These are phyloP conservation scores for Apteryx mantelli DNA, from an alignment of 2,113 vertebrate species.

Conservation along the genomic window DNA sequence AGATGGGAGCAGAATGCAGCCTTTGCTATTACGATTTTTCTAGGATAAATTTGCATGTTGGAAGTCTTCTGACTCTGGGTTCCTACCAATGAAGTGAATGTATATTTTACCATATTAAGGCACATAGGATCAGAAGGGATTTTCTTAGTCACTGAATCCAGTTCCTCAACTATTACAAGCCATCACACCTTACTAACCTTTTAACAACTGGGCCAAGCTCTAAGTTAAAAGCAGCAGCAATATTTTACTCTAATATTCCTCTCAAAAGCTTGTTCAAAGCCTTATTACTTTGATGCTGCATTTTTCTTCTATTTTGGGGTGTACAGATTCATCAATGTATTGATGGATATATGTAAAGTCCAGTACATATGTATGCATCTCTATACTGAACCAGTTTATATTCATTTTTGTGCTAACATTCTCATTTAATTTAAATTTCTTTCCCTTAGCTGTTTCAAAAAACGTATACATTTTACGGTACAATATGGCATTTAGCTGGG, in stretches of 20 bases:
- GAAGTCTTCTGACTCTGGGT: neutral
- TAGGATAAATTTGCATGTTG: neutral
- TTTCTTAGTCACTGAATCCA: neutral
- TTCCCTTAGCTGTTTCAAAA: neutral
- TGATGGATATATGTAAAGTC: neutral
- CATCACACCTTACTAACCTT: neutral
- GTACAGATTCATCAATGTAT: neutral
- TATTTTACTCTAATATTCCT: neutral
- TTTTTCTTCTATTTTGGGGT: neutral
- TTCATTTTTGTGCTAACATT: neutral
- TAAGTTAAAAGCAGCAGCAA: neutral
- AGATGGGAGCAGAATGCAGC: neutral
- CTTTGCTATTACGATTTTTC: neutral
- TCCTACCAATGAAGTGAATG: neutral
- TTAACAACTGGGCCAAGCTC: neutral
- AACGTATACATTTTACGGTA: neutral
- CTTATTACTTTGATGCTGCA: neutral
- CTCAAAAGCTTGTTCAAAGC: neutral
- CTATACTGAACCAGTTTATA: neutral
- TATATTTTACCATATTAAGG: neutral
- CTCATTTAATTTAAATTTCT: neutral
- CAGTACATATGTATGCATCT: neutral
- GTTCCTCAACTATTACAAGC: neutral
- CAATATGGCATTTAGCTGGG: neutral
- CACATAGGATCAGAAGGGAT: neutral